Evolutionary conservation across 2,888 invertebrate genomes (phyloP), one percentile per base, ranked within the genome.

Genomic region (Cryptocheilus praepositus): DNA sequence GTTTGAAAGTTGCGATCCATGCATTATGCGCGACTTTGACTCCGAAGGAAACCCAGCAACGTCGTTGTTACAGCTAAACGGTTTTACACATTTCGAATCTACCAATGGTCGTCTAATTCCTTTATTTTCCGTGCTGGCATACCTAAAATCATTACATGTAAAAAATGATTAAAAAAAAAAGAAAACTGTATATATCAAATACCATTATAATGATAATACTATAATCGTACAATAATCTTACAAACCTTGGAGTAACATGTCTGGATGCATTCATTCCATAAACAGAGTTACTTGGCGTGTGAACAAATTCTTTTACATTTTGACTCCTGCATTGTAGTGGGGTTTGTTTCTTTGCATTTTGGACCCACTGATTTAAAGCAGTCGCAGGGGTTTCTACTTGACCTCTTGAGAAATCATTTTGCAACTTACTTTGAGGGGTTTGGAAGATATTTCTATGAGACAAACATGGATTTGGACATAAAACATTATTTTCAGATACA

Each of bases 371-470:
- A 51, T 81, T 78, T 22, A 83, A 80, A 67, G 83, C 75, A 44
- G 82, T 82, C 0, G 82, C 83, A 11, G 86, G 86, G 18, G 86
- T 87, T 66, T 83, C 79, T 0, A 68, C 68, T 46, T 67, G 69
- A 75, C 62, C 80, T 36, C 76, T 81, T 8, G 64, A 46, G 55
- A 64, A 60, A 45, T 83, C 81, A 4, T 55, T 61, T 3, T 62
- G 46, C 0, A 72, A 18, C 60, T 84, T 84, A 43, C 59, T 81
- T 52, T 81, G 85, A 0, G 87, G 88, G 0, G 88, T 88, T 65
- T 83, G 80, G 66, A 82, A 83, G 19, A 87, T 80, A 54, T 80
- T 85, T 59, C 81, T 83, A 57, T 85, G 86, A 0, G 86, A 85
- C 0, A 70, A 52, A 36, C 82, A 83, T 8, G 86, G 84, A 4